Percentiles rank a stretch among this genome's conserved stretches.
Evolutionary conservation across 2,888 invertebrate genomes (phyloP).

Genomic region (Lingula anatina): DNA sequence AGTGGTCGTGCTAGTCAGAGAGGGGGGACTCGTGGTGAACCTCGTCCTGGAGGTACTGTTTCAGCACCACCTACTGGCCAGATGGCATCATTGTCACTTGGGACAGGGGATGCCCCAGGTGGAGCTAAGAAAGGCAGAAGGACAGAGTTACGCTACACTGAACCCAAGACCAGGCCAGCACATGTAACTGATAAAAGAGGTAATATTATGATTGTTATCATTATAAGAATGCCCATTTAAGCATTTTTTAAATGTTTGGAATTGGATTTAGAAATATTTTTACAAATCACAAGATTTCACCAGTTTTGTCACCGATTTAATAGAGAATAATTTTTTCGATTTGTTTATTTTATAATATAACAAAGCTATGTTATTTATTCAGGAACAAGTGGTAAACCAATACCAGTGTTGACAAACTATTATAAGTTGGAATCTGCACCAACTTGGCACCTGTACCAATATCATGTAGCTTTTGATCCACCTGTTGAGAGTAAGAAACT

Average conservation of each 20-base stretch:
- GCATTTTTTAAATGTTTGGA: no score
- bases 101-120: conserved; percentile 15
- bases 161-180: conserved; percentile 25
- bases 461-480: conserved; percentile 46
- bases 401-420: conserved; percentile 33
- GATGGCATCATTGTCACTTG: conserved; percentile 19
- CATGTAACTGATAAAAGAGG: conserved; percentile 26
- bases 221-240: background rate
- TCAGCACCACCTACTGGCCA: conserved; percentile 17
- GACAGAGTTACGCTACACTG: conserved; percentile 13
- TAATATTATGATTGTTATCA: conserved; percentile 3
- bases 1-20: conserved; percentile 34
- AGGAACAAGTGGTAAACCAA: conserved; percentile 31
- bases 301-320: no score
- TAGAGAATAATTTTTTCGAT: no score
- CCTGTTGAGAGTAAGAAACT: conserved; percentile 33
- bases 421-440: conserved; percentile 27
- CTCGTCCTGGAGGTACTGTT: conserved; percentile 23
- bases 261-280: background rate
- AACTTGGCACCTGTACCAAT: conserved; percentile 41
- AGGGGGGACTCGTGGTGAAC: conserved; percentile 27
- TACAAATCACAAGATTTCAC: no score
- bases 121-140: conserved; percentile 8
- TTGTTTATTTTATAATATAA: background rate
- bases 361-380: conserved; percentile 3